Conservation (phyloP, 2,113 vertebrate genomes). For the Eulacestoma nigropectus region DNA sequence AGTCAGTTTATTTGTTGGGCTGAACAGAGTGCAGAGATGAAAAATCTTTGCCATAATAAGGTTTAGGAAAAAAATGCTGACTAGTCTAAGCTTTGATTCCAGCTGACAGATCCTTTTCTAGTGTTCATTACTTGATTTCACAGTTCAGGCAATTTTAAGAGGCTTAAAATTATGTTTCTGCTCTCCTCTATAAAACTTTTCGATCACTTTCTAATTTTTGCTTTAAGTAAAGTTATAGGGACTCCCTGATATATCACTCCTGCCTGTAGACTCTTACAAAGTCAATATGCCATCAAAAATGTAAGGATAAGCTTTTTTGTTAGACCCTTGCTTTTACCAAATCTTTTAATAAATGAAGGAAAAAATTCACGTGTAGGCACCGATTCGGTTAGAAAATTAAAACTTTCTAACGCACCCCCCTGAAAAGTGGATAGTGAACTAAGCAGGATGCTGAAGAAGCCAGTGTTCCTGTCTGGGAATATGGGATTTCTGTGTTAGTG, state of each 20-base stretch:
- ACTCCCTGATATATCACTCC: neutral
- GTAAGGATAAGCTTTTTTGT: neutral
- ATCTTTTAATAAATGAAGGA: neutral
- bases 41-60: constrained; percentile 81
- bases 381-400: neutral
- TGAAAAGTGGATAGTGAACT: neutral
- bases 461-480: neutral
- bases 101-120: constrained; percentile 88
- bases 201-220: constrained; percentile 61
- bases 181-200: constrained; percentile 67
- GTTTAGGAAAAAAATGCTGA: constrained; percentile 85
- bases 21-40: constrained; percentile 71
- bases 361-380: neutral
- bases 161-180: constrained; percentile 73
- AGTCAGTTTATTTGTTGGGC: constrained; percentile 76
- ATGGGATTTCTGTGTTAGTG: neutral
- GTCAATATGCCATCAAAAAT: constrained; percentile 9
- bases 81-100: constrained; percentile 78
- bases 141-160: constrained; percentile 79
- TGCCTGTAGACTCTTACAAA: neutral
- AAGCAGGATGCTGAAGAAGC: neutral
- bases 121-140: constrained; percentile 87
- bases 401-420: neutral
- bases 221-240: constrained; percentile 56
- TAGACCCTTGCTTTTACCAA: neutral